Evolutionary conservation across 2,113 vertebrate species (phyloP).

Genomic region (Falco punctatus): DNA sequence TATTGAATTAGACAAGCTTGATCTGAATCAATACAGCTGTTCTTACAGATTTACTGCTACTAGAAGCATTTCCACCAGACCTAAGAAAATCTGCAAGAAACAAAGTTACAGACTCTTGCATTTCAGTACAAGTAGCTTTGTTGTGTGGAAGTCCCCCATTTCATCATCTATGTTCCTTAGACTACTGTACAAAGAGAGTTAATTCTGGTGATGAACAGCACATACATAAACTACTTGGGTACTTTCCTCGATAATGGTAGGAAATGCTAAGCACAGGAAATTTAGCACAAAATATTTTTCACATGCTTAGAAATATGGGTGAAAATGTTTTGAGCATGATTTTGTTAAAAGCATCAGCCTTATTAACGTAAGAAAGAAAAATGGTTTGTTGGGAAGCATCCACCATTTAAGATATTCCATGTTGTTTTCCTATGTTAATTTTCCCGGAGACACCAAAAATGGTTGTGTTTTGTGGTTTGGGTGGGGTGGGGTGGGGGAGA

Average conservation of each 20-base stretch:
- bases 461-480: neutral
- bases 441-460: neutral
- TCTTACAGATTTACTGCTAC: slow-evolving; percentile 16
- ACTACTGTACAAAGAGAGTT: neutral
- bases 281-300: neutral
- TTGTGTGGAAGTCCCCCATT: neutral
- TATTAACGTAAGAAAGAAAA: neutral
- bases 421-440: neutral
- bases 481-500: neutral
- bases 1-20: neutral
- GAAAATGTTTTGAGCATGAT: neutral
- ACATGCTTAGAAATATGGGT: neutral
- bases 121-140: neutral
- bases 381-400: neutral
- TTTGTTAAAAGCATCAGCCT: accelerated
- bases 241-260: neutral
- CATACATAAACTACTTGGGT: neutral
- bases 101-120: neutral
- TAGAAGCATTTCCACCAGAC: neutral
- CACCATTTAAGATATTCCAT: neutral
- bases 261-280: neutral
- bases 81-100: neutral
- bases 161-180: neutral
- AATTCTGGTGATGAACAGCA: neutral
- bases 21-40: neutral